Evolutionary conservation across 1,140 invertebrate genomes (phyloP).

Genomic region (Aphaenogaster floridana): DNA sequence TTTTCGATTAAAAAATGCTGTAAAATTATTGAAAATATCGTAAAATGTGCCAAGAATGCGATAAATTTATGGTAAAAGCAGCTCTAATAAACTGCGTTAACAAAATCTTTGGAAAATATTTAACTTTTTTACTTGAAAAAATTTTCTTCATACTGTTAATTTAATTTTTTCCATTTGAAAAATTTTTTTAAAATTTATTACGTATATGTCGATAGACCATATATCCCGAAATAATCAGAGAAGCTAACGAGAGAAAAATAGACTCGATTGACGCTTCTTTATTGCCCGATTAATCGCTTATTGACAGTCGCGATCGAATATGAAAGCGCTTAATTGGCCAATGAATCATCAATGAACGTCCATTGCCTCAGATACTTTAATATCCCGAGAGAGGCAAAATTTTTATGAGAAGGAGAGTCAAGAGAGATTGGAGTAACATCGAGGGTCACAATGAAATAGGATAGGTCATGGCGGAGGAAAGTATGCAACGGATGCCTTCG

Average conservation of each 20-base stretch:
- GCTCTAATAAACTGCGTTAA: background rate
- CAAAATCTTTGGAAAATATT: background rate
- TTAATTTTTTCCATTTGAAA: background rate
- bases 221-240: background rate
- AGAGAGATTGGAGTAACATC: slow-evolving; percentile 5
- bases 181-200: background rate
- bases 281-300: slow-evolving; percentile 31
- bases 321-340: slow-evolving; percentile 29
- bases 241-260: slow-evolving; percentile 32
- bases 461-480: slow-evolving; percentile 67
- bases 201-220: background rate
- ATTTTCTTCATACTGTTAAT: background rate
- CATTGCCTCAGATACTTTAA: background rate
- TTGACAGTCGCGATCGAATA: slow-evolving; percentile 24
- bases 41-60: background rate
- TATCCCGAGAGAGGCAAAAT: background rate
- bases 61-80: background rate
- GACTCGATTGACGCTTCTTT: background rate
- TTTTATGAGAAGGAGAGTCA: slow-evolving; percentile 24
- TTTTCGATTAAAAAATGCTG: background rate
- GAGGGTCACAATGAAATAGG: slow-evolving; percentile 67
- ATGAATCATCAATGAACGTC: slow-evolving; percentile 23
- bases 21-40: background rate
- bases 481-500: slow-evolving; percentile 67
- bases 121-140: background rate